Conservation (phyloP, 2,888 invertebrate species). For the Eucera pruinosa region DNA sequence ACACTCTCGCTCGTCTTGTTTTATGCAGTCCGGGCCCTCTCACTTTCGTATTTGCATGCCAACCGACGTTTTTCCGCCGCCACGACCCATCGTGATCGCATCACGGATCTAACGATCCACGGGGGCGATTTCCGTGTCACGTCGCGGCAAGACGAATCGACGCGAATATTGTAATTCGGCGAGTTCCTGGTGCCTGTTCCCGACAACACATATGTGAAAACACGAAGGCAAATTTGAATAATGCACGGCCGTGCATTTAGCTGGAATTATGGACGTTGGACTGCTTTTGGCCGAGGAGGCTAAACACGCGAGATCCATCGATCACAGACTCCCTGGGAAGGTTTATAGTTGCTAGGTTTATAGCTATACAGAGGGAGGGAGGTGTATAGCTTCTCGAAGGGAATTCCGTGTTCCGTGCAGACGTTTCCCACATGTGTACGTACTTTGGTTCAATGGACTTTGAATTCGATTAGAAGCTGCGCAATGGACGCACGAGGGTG, state of each 20-base stretch:
- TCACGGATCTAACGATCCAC: constrained; percentile 12
- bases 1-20: constrained; percentile 76
- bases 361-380: too few relatives aligned
- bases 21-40: constrained; percentile 75
- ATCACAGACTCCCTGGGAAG: constrained; percentile 23
- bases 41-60: constrained; percentile 80
- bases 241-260: constrained; percentile 43
- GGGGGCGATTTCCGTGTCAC: constrained; percentile 58
- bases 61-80: constrained; percentile 54
- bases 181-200: background rate
- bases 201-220: background rate
- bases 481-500: constrained; percentile 3
- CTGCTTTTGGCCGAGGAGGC: background rate
- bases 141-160: constrained; percentile 45
- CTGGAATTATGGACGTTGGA: constrained; percentile 36
- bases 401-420: background rate
- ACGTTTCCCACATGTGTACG: constrained; percentile 26
- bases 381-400: background rate
- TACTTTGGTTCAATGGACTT: background rate
- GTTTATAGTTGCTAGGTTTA: too few relatives aligned
- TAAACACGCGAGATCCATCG: constrained; percentile 40
- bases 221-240: constrained; percentile 48
- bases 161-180: constrained; percentile 34
- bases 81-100: constrained; percentile 32
- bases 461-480: constrained; percentile 16